A percentile compares a stretch with the other conserved stretches of the same genome.
Conservation (phyloP, 2,888 invertebrate genomes). For the Torymus aiolomorphi region DNA sequence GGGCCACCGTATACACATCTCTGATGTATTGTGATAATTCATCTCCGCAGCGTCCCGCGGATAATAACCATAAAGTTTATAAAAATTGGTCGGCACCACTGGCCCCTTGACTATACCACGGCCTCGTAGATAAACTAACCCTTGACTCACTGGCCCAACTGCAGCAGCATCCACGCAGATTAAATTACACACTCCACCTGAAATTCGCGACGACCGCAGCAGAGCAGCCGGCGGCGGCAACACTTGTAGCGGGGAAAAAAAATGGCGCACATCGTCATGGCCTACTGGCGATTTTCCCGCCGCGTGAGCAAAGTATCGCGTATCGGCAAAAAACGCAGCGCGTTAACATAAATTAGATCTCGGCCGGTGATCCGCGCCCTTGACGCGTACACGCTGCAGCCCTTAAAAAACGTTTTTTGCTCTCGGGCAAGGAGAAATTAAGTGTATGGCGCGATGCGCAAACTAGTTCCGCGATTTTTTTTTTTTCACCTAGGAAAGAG, state of each 20-base stretch:
- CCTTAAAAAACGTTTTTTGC: no score
- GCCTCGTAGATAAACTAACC: neutral
- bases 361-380: constrained; percentile 42
- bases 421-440: constrained; percentile 38
- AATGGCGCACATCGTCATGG: constrained; percentile 18
- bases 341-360: constrained; percentile 56
- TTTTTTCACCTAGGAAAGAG: neutral
- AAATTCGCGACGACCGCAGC: constrained; percentile 7
- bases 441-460: neutral
- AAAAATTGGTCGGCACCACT: neutral
- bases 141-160: constrained; percentile 16
- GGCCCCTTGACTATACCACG: no score
- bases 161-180: constrained; percentile 22
- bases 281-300: constrained; percentile 29
- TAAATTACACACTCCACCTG: constrained; percentile 41
- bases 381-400: neutral
- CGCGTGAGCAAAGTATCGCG: constrained; percentile 49
- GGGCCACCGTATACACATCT: no score
- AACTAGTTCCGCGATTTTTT: neutral
- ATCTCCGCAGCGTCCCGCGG: no score
- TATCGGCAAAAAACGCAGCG: constrained; percentile 46
- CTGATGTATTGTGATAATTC: no score
- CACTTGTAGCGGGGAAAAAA: constrained; percentile 21
- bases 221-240: constrained; percentile 39
- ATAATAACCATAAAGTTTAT: no score